Conservation (phyloP, 2,888 invertebrate genomes). For the Lamproptera curius region DNA sequence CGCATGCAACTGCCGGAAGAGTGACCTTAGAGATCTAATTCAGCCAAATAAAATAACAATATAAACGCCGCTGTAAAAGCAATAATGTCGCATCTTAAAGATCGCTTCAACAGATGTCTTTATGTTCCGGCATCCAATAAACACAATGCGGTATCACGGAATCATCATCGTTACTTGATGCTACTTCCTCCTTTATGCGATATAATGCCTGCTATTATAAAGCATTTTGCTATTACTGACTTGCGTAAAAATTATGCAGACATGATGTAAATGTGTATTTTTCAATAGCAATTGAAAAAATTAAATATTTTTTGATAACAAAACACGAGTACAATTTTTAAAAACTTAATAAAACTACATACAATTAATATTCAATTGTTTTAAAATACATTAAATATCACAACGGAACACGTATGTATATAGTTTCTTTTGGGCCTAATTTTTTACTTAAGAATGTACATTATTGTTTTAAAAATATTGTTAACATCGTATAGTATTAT, state of each 20-base stretch:
- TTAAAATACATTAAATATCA: background rate
- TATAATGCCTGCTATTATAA: background rate
- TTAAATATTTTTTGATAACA: background rate
- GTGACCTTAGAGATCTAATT: background rate
- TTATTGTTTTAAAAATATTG: too few species aligned
- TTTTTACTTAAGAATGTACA: too few species aligned
- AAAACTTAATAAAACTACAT: background rate
- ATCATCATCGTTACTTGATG: conserved; percentile 3
- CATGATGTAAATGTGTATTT: too few species aligned
- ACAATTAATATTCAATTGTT: background rate
- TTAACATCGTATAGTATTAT: too few species aligned
- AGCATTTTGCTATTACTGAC: background rate
- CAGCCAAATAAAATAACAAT: background rate
- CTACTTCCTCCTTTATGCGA: conserved; percentile 13
- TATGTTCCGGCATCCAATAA: conserved; percentile 10
- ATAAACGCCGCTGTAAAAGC: background rate
- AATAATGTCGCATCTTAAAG: background rate
- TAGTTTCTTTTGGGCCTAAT: too few species aligned
- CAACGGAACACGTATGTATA: too few species aligned
- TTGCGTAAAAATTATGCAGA: too few species aligned
- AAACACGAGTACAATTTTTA: background rate
- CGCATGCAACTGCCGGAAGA: background rate
- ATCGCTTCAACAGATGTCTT: background rate
- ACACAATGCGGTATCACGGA: conserved; percentile 16
- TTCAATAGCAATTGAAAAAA: background rate